Conservation (phyloP, 2,888 invertebrate genomes). For the Dynastes hyllus region DNA sequence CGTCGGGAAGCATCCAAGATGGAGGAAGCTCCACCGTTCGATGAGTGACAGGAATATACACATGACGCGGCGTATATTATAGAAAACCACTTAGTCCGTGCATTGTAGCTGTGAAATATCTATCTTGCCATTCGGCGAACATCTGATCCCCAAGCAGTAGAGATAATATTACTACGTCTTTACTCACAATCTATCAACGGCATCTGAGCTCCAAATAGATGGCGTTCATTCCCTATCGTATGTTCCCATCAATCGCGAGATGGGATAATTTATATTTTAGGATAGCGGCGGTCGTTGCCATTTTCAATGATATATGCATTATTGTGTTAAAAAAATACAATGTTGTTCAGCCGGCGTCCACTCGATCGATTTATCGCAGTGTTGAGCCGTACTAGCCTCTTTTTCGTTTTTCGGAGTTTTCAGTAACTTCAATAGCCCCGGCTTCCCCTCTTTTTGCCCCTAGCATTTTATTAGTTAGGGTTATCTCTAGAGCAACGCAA, state of each 20-base stretch:
- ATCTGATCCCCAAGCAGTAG: conserved; percentile 4
- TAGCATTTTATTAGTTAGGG: too few relatives aligned
- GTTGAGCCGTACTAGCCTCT: too few relatives aligned
- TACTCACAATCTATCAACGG: conserved; percentile 19
- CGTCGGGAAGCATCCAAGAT: too few relatives aligned
- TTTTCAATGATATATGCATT: too few relatives aligned
- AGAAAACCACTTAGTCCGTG: conserved; percentile 19
- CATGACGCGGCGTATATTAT: conserved; percentile 9
- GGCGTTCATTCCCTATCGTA: conserved; percentile 8
- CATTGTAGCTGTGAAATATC: conserved; percentile 12
- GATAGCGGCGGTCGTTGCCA: not conserved
- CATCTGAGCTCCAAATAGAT: not conserved
- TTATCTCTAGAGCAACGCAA: too few relatives aligned
- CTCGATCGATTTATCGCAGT: too few relatives aligned
- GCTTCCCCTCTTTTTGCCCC: too few relatives aligned
- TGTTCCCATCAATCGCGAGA: conserved; percentile 22
- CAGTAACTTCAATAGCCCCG: too few relatives aligned
- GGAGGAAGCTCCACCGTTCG: not conserved
- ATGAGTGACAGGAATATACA: conserved; percentile 11
- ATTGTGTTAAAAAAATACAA: too few relatives aligned
- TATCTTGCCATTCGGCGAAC: conserved; percentile 21
- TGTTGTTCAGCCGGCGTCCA: too few relatives aligned
- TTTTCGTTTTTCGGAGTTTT: too few relatives aligned
- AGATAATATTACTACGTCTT: conserved; percentile 19
- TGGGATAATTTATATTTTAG: conserved; percentile 23